Base-by-base conservation (phyloP, 2,888 invertebrate species). In the Agonopterix arenella region DNA sequence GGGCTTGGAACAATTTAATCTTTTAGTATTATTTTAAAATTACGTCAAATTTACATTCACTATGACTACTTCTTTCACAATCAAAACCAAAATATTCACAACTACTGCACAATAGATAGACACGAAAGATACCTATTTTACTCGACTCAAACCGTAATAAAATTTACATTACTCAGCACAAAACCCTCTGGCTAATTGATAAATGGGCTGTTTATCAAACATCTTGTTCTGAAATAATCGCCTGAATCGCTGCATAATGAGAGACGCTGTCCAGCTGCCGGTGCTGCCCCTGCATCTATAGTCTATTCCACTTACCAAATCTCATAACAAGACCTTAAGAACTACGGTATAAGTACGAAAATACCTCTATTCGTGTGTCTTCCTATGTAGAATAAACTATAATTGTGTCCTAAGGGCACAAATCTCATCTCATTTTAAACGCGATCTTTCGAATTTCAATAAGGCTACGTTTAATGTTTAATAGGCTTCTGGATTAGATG, bases 171-270 rank as follows among this genome's bases (percentile, higher is more conserved):
- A 57, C 56, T 51, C 52, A 28, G 57, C 60, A 59, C 60, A 62
- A 57, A 56, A 61, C 74, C 83, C 80, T 64, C 65, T 62, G 72
- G 80, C 76, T 59, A 77, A 78, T 78, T 80, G 81, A 80, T 86
- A 85, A 83, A 79, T 80, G 75, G 74, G 58, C 68, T 73, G 76
- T 79, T 82, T 85, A 84, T 84, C 83, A 81, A 80, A 76, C 74
- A 82, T 81, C 82, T 79, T 73, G 69, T 80, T 84, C 80, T 65
- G 58, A 62, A 28, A 77, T 78, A 84, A 84, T 84, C 84, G 69
- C 63, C 66, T 64, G 66, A 68, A 78, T 83, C 81, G 75, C 66
- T 64, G 60, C 66, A 74, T 79, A 81, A 80, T 77, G 69, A 65
- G 44, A 4, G 28, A 71, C 71, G 73, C 62, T 56, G 50, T 51